These are phyloP conservation scores for Eilema depressum DNA, from an alignment of 2,888 invertebrate species.

Conservation along the genomic window DNA sequence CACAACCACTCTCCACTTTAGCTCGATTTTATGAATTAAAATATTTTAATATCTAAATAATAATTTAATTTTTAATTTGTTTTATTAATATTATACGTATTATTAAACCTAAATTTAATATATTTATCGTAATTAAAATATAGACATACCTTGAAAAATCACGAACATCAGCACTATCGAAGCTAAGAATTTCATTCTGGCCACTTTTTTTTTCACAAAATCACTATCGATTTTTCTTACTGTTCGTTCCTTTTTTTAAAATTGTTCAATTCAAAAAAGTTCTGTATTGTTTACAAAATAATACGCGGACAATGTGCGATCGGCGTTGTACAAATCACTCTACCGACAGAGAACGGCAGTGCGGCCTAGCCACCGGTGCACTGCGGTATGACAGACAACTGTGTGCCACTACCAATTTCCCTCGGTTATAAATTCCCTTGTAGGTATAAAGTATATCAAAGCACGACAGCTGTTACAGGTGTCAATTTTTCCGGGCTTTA, in stretches of 20 bases:
- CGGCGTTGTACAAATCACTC: constrained; percentile 3
- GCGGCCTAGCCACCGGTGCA: constrained; percentile 51
- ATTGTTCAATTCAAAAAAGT: constrained; percentile 7
- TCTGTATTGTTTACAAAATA: constrained; percentile 45
- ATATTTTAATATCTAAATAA: neutral
- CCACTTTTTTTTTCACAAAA: constrained; percentile 27
- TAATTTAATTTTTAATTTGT: neutral
- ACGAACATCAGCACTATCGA: constrained; percentile 61
- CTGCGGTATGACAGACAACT: constrained; percentile 65
- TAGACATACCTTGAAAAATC: constrained; percentile 73
- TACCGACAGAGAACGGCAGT: constrained; percentile 16
- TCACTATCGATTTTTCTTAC: constrained; percentile 4
- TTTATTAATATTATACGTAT: neutral
- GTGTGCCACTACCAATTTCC: constrained; percentile 66
- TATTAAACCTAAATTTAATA: neutral
- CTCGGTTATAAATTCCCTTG: constrained; percentile 75
- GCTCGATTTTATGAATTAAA: neutral
- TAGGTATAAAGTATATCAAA: constrained; percentile 60
- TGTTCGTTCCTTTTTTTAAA: neutral
- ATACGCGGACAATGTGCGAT: constrained; percentile 29
- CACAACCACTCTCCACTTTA: neutral
- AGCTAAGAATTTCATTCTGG: constrained; percentile 52
- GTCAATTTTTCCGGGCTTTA: constrained; percentile 69
- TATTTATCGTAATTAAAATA: neutral
- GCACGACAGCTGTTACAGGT: constrained; percentile 74